Base-by-base conservation (phyloP, 2,113 vertebrate species). In the Aegotheles bennettii region DNA sequence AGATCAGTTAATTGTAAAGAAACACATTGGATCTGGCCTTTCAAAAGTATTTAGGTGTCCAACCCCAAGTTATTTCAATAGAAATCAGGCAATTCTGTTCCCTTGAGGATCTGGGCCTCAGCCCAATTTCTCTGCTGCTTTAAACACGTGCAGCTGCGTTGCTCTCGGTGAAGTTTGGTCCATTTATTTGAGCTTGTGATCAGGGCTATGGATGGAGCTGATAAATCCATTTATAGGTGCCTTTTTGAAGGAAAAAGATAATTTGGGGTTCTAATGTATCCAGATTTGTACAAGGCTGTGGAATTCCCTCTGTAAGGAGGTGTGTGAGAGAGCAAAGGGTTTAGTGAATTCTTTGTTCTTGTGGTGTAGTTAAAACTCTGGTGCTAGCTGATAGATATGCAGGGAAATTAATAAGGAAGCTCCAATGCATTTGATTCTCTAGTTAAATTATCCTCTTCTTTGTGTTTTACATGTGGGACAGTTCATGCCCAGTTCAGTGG, bases 111-210 rank as follows among this genome's bases (percentile, higher is more conserved):
- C 61, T 93, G 84, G 63, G 51, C 43, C 64, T 53, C 40, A 70
- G 79, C 96, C 90, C 90, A 91, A 76, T 92, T 90, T 94, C 84
- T 85, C 65, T 2, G 9, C 64, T 2, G 38, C 90, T 83, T 29
- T 73, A 26, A 73, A 33, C 18, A 0, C 9, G 2, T 16, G 73
- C 40, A 45, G 71, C 75, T 63, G 91, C 3, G 1, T n/a, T 36
- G 68, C 54, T 45, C 47, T 26, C 0, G 0, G 33, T 9, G 53
- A 15, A 28, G 64, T 26, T 36, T 33, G 64, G 40, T 35, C 35
- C 1, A 0, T 65, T 65, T 15, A 2, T 14, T 26, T 0, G 0
- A 5, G n/a, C 4, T 10, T 13, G 48, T 31, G 53, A 16, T 23
- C 3, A 1, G 81, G 50, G 45, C 19, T 2, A 0, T 5, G 79